These are phyloP conservation scores for Calephelis virginiensis DNA, from an alignment of 1,140 invertebrate genomes.

Conservation along the genomic window DNA sequence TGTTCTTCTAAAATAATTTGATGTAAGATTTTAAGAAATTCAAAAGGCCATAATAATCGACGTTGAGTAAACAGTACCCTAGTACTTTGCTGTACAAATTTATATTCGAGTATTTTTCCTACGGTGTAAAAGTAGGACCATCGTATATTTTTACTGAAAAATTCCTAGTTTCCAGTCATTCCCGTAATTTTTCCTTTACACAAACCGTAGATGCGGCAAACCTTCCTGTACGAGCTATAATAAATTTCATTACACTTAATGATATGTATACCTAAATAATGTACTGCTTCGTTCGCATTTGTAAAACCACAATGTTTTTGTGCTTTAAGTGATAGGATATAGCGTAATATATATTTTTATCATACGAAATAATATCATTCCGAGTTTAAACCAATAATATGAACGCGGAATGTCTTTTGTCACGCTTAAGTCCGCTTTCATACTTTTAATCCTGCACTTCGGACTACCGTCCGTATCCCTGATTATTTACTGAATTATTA, in stretches of 20 bases:
- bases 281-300: constrained; percentile 37
- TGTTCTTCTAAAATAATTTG: too few species aligned
- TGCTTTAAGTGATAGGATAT: not conserved
- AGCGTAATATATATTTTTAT: not conserved
- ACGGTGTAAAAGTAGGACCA: not conserved
- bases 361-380: too few species aligned
- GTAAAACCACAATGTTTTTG: constrained; percentile 23
- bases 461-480: too few species aligned
- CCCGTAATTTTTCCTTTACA: constrained; percentile 2
- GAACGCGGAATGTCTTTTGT: too few species aligned
- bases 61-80: too few species aligned
- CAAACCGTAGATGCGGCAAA: constrained; percentile 10
- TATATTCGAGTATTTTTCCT: not conserved
- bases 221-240: constrained; percentile 20
- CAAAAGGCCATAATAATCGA: too few species aligned
- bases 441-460: too few species aligned
- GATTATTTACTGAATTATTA: too few species aligned
- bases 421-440: too few species aligned
- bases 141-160: constrained; percentile 5
- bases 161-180: not conserved
- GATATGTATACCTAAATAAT: constrained; percentile 35
- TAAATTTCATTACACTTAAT: constrained; percentile 43
- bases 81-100: not conserved
- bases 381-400: too few species aligned
- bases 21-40: too few species aligned